A percentile compares a stretch with the other conserved stretches of the same genome.
These are phyloP conservation scores for Drosophila planitibia DNA, from an alignment of 2,888 invertebrate genomes.

Conservation along the genomic window DNA sequence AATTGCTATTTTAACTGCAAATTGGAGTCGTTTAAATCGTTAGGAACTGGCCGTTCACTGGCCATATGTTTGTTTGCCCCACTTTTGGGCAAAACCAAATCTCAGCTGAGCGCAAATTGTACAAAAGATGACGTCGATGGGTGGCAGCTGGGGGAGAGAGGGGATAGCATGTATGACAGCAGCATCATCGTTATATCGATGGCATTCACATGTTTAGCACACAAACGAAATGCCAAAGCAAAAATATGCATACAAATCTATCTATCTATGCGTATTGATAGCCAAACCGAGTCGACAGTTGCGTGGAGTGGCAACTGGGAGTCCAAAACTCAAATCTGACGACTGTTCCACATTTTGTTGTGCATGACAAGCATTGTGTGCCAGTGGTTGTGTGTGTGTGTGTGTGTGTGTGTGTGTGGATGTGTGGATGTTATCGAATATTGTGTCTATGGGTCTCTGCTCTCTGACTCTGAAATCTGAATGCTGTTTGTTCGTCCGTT, in stretches of 20 bases:
- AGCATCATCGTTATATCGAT: slow-evolving; percentile 74
- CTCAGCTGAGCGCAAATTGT: slow-evolving; percentile 56
- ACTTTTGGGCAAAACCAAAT: slow-evolving; percentile 61
- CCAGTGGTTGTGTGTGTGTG: slow-evolving; percentile 7
- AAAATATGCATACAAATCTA: slow-evolving; percentile 80
- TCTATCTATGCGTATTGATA: slow-evolving; percentile 68
- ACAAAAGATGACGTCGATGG: not conserved
- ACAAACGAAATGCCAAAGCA: slow-evolving; percentile 79
- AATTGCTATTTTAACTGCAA: not conserved
- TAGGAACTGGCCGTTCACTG: slow-evolving; percentile 14
- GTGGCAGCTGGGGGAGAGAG: not conserved
- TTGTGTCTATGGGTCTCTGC: slow-evolving; percentile 56
- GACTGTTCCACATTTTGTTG: slow-evolving; percentile 78
- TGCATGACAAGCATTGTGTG: slow-evolving; percentile 62
- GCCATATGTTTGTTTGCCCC: slow-evolving; percentile 6
- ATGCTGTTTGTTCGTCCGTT: slow-evolving; percentile 54
- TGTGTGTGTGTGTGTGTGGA: slow-evolving; percentile 3
- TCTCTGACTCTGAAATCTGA: slow-evolving; percentile 55
- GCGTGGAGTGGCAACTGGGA: slow-evolving; percentile 27
- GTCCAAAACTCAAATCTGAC: slow-evolving; percentile 65
- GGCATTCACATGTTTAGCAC: slow-evolving; percentile 79
- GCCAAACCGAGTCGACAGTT: slow-evolving; percentile 51
- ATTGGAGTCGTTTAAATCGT: slow-evolving; percentile 14
- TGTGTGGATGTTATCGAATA: slow-evolving; percentile 45
- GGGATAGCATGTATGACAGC: slow-evolving; percentile 38